phyloP scores from a whole-genome alignment of 2,888 invertebrate genomes.

The Drosophila rellima region DNA sequence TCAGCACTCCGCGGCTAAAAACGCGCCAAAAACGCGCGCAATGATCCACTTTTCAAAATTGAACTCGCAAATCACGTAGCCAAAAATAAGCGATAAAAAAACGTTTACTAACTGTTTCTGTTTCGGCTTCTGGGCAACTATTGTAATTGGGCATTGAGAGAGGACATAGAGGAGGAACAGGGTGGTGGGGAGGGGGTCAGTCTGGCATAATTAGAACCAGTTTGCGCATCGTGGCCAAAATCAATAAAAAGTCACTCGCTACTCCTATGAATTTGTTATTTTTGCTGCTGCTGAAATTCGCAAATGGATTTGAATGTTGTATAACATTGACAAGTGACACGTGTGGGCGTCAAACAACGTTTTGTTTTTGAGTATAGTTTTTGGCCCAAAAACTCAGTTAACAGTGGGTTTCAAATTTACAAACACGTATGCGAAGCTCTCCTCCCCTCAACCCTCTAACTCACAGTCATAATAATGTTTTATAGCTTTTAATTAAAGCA shows the following conservation, averaged over 20 bases:
- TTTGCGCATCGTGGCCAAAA: conserved; percentile 55
- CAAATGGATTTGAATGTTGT: conserved; percentile 63
- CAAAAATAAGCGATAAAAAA: conserved; percentile 12
- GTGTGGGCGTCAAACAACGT: conserved; percentile 63
- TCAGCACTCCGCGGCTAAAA: conserved; percentile 42
- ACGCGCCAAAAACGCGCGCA: conserved; percentile 60
- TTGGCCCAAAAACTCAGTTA: conserved; percentile 30
- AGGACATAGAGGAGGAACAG: not conserved
- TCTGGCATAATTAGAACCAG: conserved; percentile 78
- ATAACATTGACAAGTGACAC: conserved; percentile 67
- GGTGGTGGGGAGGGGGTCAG: not conserved
- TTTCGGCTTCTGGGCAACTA: conserved; percentile 43
- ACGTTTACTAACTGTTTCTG: conserved; percentile 72
- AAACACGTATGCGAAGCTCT: conserved; percentile 52
- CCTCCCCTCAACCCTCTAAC: not conserved
- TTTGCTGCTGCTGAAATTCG: conserved; percentile 57
- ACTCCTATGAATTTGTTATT: conserved; percentile 16
- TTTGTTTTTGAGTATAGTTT: conserved; percentile 5
- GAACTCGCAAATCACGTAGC: conserved; percentile 73
- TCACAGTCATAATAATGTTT: conserved; percentile 27
- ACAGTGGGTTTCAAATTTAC: conserved; percentile 54
- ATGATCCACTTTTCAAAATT: conserved; percentile 73
- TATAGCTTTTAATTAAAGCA: conserved; percentile 46
- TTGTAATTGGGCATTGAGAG: conserved; percentile 44
- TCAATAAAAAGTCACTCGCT: conserved; percentile 14